Base-by-base conservation (phyloP, 2,113 vertebrate genomes). In the Oncorhynchus masou region DNA sequence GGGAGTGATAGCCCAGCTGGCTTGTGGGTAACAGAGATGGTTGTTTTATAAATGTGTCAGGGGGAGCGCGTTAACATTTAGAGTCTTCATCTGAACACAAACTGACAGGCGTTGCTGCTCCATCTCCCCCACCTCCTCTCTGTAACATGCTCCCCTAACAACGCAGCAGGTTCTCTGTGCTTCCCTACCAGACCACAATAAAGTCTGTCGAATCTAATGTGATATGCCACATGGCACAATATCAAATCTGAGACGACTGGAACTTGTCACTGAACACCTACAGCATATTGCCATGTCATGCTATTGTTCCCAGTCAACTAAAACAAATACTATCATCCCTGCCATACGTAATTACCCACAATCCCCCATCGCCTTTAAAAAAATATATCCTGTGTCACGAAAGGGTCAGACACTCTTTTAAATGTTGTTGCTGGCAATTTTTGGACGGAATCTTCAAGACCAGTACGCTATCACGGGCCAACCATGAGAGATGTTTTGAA, bases 141-240 rank as follows among this genome's bases (percentile, higher is more conserved):
- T 79, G 24, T 51, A 75, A 57, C 71, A 79, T 81, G 27, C 79
- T 85, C 76, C 77, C 81, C 81, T 70, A 86, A 84, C 39, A 82
- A 82, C 77, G 75, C 76, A 73, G 75, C 79, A 74, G 77, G 67
- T 87, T 77, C 67, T 84, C 80, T 72, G 54, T 77, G 16, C 75
- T 81, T 76, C 84, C 83, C 88, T 83, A 89, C 80, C 81, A 84
- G 76, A 24, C 74, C 57, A 69, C 83, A 82, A 54, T 54, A 54
- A 89, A 90, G 75, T 72, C 76, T 92, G 90, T 87, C 83, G 87
- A n/a, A 70, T 83, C 69, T 91, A 90, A 89, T 81, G 83, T 4
- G 16, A 87, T 85, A 82, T 70, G 78, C 73, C 85, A 80, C 5
- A 64, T 82, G 82, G 83, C 71, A 81, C 83, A 82, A 1, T 75